Conservation (phyloP, 1,140 invertebrate genomes). For the Marisa cornuarietis region DNA sequence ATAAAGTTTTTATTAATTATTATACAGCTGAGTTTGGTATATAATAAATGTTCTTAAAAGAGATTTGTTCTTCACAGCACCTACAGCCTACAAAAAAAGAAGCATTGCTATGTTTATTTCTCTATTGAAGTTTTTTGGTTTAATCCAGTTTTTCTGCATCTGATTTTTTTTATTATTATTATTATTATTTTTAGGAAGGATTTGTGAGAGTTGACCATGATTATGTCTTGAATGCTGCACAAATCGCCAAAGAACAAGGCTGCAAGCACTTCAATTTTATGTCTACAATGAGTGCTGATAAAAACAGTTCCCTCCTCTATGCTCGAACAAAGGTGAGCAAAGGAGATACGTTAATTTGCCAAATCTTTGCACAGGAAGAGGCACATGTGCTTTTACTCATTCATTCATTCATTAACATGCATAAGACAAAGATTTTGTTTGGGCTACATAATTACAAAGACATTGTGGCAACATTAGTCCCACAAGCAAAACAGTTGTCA, state of each 20-base stretch:
- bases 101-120: neutral
- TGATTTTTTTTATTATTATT: conserved; percentile 6
- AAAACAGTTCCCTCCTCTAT: conserved; percentile 63
- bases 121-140: neutral
- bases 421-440: no score
- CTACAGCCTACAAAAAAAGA: neutral
- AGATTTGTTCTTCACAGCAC: neutral
- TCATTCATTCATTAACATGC: no score
- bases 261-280: conserved; percentile 69
- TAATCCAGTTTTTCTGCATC: conserved; percentile 5
- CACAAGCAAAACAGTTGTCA: no score
- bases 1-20: no score
- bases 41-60: no score
- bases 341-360: neutral
- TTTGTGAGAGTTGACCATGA: conserved; percentile 71
- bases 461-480: no score
- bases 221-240: conserved; percentile 69
- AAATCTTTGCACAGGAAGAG: no score
- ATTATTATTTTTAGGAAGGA: conserved; percentile 59
- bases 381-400: no score
- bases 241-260: conserved; percentile 67
- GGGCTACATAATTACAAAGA: no score
- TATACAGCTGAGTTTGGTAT: no score
- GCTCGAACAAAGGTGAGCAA: conserved; percentile 61
- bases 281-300: conserved; percentile 65